Base-by-base conservation (phyloP, 2,113 vertebrate genomes). In the Daphoenositta chrysoptera region DNA sequence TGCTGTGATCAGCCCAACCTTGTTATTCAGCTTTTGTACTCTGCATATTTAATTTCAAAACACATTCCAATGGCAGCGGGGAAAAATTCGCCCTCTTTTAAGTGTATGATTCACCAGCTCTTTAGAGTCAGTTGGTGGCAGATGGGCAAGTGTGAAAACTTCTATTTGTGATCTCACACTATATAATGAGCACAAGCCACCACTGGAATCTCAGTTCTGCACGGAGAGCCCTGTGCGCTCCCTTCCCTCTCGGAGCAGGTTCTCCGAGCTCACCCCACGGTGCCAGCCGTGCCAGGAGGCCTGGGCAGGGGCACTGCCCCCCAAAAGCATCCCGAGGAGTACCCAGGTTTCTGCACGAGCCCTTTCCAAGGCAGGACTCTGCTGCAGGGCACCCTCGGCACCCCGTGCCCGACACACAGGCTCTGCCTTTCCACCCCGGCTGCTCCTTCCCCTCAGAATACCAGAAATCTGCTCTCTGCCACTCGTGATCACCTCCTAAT, bases 81-180 rank as follows among this genome's bases (percentile, higher is more conserved):
- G 83, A 92, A 93, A 92, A 97, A 94, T 84, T 94, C 95, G 14
- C 94, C 96, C 97, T 97, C 96, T 97, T 96, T 96, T 96, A 97
- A 97, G 96, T 95, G 89, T 94, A 97, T 97, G 95, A 95, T 97
- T 97, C 97, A 97, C 96, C 95, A 97, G 97, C 95, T 96, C 94
- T 96, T 97, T 96, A 97, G 97, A 97, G 96, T 97, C 97, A 96
- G 97, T 97, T 97, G 94, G 97, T 97, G 96, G 97, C 97, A 97
- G 97, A 97, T 97, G 97, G 97, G 97, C 97, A 97, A 97, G 97
- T 97, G 97, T 97, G 97, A 97, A 97, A 97, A 97, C 97, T 97
- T 97, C 97, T 97, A 97, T 97, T 97, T 97, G 97, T 97, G 97
- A 97, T 97, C 97, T 97, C 97, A 96, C 97, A 97, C 97, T 97